Evolutionary conservation across 1,140 invertebrate genomes (phyloP).

Genomic region (Amyelois transitella): DNA sequence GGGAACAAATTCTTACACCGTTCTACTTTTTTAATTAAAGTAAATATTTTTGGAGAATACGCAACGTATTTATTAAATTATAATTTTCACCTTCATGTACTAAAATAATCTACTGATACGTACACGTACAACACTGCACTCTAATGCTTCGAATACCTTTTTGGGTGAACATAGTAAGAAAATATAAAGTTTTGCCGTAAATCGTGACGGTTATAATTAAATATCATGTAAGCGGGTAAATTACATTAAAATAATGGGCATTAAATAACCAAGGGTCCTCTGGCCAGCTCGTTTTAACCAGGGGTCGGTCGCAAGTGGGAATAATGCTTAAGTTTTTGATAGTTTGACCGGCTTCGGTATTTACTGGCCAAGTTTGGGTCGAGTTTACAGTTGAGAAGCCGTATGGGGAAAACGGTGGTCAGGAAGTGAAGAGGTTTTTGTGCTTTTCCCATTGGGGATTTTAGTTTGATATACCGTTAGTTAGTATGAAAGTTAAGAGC

Average conservation of each 20-base stretch:
- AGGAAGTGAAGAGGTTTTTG: slow-evolving; percentile 1
- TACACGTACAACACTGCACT: too few relatives aligned
- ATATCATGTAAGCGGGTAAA: neutral
- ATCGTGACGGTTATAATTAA: neutral
- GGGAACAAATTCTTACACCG: too few relatives aligned
- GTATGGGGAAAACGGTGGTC: slow-evolving; percentile 11
- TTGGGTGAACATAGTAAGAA: neutral
- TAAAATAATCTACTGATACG: too few relatives aligned
- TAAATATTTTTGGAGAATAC: too few relatives aligned
- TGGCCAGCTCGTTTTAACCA: slow-evolving; percentile 44
- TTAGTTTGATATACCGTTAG: too few relatives aligned
- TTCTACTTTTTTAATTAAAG: too few relatives aligned
- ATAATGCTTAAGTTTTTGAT: slow-evolving; percentile 66
- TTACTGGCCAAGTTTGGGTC: slow-evolving; percentile 38
- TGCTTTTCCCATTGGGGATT: neutral
- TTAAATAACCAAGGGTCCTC: slow-evolving; percentile 5
- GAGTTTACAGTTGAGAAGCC: slow-evolving; percentile 6
- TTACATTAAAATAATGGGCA: neutral
- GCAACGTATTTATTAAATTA: too few relatives aligned
- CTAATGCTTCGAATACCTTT: too few relatives aligned
- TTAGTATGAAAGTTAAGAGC: too few relatives aligned
- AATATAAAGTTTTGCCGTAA: neutral
- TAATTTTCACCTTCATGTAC: too few relatives aligned
- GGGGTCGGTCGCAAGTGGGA: slow-evolving; percentile 55
- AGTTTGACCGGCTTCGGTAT: slow-evolving; percentile 64